Conservation (phyloP, 2,888 invertebrate species). For the Anthrax anthrax region DNA sequence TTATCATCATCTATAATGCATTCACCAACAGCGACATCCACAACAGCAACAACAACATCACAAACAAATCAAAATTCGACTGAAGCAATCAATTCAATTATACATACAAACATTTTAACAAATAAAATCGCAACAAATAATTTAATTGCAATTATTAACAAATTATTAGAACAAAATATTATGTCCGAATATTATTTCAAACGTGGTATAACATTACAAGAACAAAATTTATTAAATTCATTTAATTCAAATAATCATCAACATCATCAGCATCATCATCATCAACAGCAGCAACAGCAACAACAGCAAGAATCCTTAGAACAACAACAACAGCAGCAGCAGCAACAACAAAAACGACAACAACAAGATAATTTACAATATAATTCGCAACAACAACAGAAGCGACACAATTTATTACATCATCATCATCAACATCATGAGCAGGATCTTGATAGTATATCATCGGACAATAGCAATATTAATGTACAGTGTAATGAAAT, state of each 20-base stretch:
- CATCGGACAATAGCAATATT: not conserved
- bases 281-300: conserved; percentile 9
- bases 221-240: conserved; percentile 5
- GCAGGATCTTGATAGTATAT: not conserved
- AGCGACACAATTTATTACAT: no score
- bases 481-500: not conserved
- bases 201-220: conserved; percentile 14
- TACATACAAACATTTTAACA: conserved; percentile 18
- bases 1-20: conserved; percentile 9
- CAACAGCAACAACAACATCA: conserved; percentile 6
- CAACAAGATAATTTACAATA: conserved; percentile 6
- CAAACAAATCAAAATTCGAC: conserved; percentile 12
- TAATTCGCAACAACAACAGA: conserved; percentile 12
- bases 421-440: conserved; percentile 6
- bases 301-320: conserved; percentile 3
- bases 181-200: conserved; percentile 20
- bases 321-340: not conserved
- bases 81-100: conserved; percentile 17
- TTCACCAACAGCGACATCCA: not conserved
- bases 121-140: conserved; percentile 20
- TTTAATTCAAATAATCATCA: conserved; percentile 1
- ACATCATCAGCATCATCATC: conserved; percentile 3
- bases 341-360: conserved; percentile 2
- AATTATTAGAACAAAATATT: conserved; percentile 18
- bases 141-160: conserved; percentile 18